These are phyloP conservation scores for Troilus luridus DNA, from an alignment of 2,888 invertebrate species.

Conservation along the genomic window DNA sequence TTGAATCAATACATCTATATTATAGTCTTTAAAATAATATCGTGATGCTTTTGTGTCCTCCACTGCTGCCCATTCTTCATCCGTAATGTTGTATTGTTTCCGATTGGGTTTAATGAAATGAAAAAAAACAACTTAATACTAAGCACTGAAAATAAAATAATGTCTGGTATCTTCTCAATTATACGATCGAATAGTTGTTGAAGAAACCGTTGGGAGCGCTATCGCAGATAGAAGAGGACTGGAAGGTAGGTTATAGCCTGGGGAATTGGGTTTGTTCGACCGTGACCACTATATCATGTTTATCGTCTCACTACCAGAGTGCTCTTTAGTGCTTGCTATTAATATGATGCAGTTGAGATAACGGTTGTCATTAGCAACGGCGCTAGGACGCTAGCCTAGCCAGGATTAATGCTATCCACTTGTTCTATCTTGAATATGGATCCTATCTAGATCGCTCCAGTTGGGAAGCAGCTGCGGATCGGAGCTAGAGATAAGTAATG, in stretches of 20 bases:
- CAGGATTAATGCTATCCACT: conserved; percentile 5
- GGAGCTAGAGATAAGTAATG: background rate
- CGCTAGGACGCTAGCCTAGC: background rate
- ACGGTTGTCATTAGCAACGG: background rate
- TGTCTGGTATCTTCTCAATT: background rate
- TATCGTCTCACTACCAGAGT: conserved; percentile 10
- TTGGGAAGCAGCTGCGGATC: conserved; percentile 3
- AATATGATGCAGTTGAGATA: background rate
- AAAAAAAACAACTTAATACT: too few relatives aligned
- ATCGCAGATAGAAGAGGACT: background rate
- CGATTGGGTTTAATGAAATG: too few relatives aligned
- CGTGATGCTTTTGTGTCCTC: too few relatives aligned
- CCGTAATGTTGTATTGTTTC: too few relatives aligned
- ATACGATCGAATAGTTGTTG: background rate
- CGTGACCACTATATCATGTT: conserved; percentile 18
- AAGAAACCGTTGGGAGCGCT: background rate
- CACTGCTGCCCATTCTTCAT: too few relatives aligned
- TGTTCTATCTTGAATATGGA: conserved; percentile 28
- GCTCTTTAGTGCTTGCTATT: conserved; percentile 11
- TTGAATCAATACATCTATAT: too few relatives aligned
- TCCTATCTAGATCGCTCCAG: background rate
- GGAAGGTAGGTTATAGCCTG: background rate
- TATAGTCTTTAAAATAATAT: too few relatives aligned
- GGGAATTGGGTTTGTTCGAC: conserved; percentile 8
- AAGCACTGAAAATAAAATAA: too few relatives aligned